A percentile compares a stretch with the other conserved stretches of the same genome.
Evolutionary conservation across 2,797 vertebrate species (phyloP).

Genomic region (Ceyx erithaca): DNA sequence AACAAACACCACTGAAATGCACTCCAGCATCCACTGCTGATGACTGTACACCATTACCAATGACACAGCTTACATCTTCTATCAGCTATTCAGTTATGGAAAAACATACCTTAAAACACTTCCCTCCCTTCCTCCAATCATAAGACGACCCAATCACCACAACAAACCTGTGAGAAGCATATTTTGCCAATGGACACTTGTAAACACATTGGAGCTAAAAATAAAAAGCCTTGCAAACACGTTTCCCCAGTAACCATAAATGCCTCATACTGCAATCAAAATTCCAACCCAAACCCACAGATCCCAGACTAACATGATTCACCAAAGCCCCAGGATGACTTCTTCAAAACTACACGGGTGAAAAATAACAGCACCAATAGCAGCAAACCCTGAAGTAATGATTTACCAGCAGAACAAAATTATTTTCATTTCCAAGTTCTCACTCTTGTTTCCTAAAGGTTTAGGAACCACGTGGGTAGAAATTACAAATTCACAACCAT

Average conservation of each 20-base stretch:
- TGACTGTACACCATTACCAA: fast-evolving
- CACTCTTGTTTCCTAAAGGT: background rate
- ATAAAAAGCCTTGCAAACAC: background rate
- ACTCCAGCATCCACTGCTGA: background rate
- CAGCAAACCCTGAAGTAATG: background rate
- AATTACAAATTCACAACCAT: background rate
- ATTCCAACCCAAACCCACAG: background rate
- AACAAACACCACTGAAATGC: background rate
- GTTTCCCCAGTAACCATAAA: background rate
- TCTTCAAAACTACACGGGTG: background rate
- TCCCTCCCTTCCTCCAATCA: background rate
- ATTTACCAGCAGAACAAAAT: background rate
- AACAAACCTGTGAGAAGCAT: background rate
- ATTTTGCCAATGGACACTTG: background rate
- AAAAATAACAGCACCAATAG: background rate
- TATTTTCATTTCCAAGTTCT: background rate
- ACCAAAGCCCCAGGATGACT: background rate
- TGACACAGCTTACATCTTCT: background rate
- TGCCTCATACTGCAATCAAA: background rate
- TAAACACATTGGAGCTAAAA: background rate
- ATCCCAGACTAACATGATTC: background rate
- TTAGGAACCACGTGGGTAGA: background rate
- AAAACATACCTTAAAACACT: background rate
- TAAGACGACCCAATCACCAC: fast-evolving
- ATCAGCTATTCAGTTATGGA: background rate